These are phyloP conservation scores for Macropis europaea DNA, from an alignment of 2,888 invertebrate species.

Conservation along the genomic window DNA sequence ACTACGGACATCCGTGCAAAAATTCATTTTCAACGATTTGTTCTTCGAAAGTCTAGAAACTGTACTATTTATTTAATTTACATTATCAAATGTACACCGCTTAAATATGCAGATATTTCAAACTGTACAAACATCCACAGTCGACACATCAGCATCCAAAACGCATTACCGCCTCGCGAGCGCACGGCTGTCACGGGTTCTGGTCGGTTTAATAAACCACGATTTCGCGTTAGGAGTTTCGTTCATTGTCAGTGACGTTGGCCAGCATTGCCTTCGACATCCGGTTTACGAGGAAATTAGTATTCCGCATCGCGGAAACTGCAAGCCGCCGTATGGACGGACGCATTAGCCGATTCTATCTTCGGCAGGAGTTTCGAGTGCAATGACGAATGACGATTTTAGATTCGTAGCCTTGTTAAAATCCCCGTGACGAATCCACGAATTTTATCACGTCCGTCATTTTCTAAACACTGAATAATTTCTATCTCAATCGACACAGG, in stretches of 20 bases:
- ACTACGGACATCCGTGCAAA: too few species aligned
- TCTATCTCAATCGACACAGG: too few species aligned
- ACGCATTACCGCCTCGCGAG: neutral
- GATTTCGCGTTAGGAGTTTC: slow-evolving; percentile 25
- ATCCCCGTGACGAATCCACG: slow-evolving; percentile 3
- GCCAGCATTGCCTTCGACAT: slow-evolving; percentile 36
- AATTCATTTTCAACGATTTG: too few species aligned
- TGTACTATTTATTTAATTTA: too few species aligned
- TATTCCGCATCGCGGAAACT: slow-evolving; percentile 25
- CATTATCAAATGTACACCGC: too few species aligned
- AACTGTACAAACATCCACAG: too few species aligned
- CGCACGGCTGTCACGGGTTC: neutral
- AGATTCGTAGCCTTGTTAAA: neutral
- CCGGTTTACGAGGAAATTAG: slow-evolving; percentile 45
- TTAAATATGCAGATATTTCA: too few species aligned
- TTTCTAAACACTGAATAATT: too few species aligned
- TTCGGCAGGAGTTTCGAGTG: slow-evolving; percentile 20
- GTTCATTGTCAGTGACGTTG: slow-evolving; percentile 33
- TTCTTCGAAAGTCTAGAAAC: too few species aligned
- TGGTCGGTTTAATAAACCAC: slow-evolving; percentile 39
- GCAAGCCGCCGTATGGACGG: neutral
- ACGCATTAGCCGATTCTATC: slow-evolving; percentile 33
- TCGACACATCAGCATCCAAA: neutral
- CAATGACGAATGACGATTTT: slow-evolving; percentile 23
- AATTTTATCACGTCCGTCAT: neutral